A percentile compares a stretch with the other conserved stretches of the same genome.
Evolutionary conservation across 2,113 vertebrate genomes (phyloP).

Genomic region (Ahaetulla prasina): DNA sequence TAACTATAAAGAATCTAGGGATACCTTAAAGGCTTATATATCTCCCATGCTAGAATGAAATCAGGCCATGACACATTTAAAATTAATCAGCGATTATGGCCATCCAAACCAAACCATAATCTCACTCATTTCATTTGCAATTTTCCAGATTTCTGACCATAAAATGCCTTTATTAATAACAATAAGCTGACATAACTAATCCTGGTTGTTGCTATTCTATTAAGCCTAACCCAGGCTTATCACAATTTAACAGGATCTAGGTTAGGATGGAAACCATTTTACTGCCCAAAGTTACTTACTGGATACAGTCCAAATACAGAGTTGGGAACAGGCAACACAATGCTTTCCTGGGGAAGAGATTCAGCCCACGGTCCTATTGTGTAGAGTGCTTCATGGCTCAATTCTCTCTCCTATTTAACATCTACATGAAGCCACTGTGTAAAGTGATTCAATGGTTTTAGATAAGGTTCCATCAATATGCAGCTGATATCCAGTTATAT

Average conservation of each 20-base stretch:
- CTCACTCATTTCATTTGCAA: not conserved
- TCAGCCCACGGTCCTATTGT: not conserved
- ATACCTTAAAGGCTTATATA: not conserved
- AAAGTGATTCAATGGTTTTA: not conserved
- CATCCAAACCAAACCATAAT: not conserved
- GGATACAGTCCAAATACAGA: not conserved
- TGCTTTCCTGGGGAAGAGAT: not conserved
- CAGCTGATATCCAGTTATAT: not conserved
- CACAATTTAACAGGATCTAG: not conserved
- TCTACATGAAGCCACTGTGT: not conserved
- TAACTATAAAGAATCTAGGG: not conserved
- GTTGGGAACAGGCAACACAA: not conserved
- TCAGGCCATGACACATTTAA: not conserved
- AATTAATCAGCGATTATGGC: not conserved
- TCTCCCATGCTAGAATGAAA: not conserved
- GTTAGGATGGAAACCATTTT: not conserved
- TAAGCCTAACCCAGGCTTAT: not conserved
- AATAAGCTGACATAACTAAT: not conserved
- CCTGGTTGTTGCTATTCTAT: too few species aligned
- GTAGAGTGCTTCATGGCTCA: not conserved
- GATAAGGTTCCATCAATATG: not conserved
- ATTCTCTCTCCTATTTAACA: not conserved
- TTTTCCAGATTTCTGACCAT: not conserved
- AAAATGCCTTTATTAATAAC: not conserved
- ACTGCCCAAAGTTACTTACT: not conserved